phyloP scores from a whole-genome alignment of 1,140 invertebrate genomes.

The Euwallacea similis region DNA sequence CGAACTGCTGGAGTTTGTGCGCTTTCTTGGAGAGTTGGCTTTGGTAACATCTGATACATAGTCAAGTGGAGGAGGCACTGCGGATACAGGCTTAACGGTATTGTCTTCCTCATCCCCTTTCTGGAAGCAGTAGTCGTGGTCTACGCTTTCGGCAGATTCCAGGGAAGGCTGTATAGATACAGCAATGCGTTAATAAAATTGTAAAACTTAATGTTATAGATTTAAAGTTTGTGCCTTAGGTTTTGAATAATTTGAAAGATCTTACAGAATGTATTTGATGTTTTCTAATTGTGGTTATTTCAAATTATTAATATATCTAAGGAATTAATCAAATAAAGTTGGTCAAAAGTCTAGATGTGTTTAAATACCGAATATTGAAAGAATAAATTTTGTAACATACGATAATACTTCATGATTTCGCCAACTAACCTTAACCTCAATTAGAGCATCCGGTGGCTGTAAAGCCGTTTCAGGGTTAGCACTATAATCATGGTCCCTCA shows the following conservation, averaged over 20 bases:
- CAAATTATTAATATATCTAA: no score
- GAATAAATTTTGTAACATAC: not conserved
- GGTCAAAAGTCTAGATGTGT: no score
- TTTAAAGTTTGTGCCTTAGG: not conserved
- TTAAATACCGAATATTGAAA: not conserved
- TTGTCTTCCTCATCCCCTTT: constrained; percentile 22
- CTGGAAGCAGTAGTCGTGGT: constrained; percentile 66
- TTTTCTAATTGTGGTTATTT: no score
- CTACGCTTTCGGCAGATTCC: constrained; percentile 49
- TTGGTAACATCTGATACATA: not conserved
- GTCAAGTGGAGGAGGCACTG: constrained; percentile 5
- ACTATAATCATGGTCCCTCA: constrained; percentile 60
- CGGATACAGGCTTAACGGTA: constrained; percentile 4
- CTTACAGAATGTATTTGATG: no score
- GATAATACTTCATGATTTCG: not conserved
- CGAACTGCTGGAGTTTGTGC: constrained; percentile 59
- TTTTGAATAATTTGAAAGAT: not conserved
- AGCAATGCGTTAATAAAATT: not conserved
- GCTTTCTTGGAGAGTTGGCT: constrained; percentile 33
- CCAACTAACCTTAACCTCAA: constrained; percentile 42
- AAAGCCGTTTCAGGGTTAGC: constrained; percentile 40
- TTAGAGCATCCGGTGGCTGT: constrained; percentile 40
- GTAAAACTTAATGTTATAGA: not conserved
- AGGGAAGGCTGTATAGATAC: constrained; percentile 47
- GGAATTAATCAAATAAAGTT: no score